Conservation (phyloP, 2,888 invertebrate genomes). For the Cyclophora punctaria region DNA sequence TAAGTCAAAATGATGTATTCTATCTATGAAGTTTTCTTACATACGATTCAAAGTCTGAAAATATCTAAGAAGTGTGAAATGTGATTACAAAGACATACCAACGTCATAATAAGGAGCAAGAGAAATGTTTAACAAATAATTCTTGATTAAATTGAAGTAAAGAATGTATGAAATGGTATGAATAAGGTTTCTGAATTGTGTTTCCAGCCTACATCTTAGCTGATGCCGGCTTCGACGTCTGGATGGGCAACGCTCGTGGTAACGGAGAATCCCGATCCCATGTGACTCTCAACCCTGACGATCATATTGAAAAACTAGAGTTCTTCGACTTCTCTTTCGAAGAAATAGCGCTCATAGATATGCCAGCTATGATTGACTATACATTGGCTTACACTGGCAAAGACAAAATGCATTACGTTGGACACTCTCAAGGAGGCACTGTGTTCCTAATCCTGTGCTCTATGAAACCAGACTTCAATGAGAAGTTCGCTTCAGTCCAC, state of each 20-base stretch:
- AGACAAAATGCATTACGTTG: constrained; percentile 49
- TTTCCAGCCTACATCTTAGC: constrained; percentile 78
- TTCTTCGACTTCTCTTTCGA: constrained; percentile 60
- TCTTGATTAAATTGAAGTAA: too few species aligned
- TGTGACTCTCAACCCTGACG: constrained; percentile 39
- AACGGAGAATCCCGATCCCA: constrained; percentile 81
- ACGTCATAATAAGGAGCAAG: too few species aligned
- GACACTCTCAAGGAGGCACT: constrained; percentile 63
- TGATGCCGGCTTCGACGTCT: constrained; percentile 82
- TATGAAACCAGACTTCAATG: constrained; percentile 43
- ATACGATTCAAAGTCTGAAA: too few species aligned
- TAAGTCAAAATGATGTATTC: constrained; percentile 12
- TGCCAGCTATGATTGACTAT: constrained; percentile 55
- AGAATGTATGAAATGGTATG: too few species aligned
- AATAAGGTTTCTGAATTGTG: too few species aligned
- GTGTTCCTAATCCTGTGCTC: constrained; percentile 42
- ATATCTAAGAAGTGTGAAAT: too few species aligned
- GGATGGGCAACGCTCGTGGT: constrained; percentile 89
- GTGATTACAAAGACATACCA: too few species aligned
- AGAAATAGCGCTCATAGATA: constrained; percentile 48
- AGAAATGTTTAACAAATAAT: too few species aligned
- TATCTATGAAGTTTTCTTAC: too few species aligned
- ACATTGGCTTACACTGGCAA: constrained; percentile 34
- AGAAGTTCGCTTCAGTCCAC: constrained; percentile 47
- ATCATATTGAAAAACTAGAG: constrained; percentile 19